Base-by-base conservation (phyloP, 2,888 invertebrate genomes). In the Xiphydria camelus region DNA sequence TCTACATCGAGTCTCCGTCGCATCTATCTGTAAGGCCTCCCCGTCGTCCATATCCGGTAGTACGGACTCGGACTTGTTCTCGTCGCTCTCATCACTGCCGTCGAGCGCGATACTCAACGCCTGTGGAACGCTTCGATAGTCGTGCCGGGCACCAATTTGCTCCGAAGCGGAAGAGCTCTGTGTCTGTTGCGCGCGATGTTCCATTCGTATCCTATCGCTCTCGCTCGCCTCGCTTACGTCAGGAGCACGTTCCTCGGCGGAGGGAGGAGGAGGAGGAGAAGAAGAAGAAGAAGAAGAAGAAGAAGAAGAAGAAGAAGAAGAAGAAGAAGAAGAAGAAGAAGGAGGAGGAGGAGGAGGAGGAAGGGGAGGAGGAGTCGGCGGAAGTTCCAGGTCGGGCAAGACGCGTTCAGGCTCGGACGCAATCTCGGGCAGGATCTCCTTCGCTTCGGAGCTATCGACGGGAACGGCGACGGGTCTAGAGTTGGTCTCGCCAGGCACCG, bases 61-160 rank as follows among this genome's bases (percentile, higher is more conserved):
- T 35, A 67, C 65, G 15, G 62, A 62, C 47, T 74, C 70, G 9
- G 53, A 60, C 46, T 73, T 68, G 3, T 68, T 67, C 1, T 64
- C 61, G 0, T 56, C 51, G 4, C 21, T 39, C 26, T 17, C 40
- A 4, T 34, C 34, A 2, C 40, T 35, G 22, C 14, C 44, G 18
- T 41, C 45, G 23, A 53, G 55, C 25, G 59, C 41, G 12, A 56
- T 55, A 4, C 53, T 36, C 25, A 58, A 38, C 40, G 64, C 45
- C 40, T 49, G 49, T 37, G 59, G 43, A 53, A 61, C 51, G 36
- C 37, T 47, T 47, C 53, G 35, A 15, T 54, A 62, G 21, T 57
- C 63, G 12, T 50, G 47, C 32, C 54, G 51, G 20, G 45, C 26
- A 7, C 22, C 41, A 29, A 34, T 41, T 4, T 59, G 53, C n/a